Conservation (phyloP, 2,797 vertebrate species). For the Eremophila alpestris region DNA sequence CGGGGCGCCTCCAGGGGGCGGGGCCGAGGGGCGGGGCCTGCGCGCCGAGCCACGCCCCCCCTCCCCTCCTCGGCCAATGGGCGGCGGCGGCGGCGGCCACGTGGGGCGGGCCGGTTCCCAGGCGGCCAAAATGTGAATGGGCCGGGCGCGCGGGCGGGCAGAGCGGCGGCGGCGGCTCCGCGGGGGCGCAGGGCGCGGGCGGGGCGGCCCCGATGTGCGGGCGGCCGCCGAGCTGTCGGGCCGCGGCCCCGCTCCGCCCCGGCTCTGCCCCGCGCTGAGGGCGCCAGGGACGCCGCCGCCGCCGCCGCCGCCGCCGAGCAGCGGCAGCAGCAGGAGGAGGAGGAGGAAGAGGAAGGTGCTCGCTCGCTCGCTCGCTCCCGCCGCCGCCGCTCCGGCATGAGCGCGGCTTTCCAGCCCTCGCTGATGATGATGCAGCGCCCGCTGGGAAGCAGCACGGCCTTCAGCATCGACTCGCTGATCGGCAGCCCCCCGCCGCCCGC, state of each 20-base stretch:
- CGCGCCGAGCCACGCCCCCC: accelerated
- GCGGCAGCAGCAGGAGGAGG: neutral
- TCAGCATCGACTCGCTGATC: constrained; percentile 97
- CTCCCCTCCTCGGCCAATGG: constrained; percentile 34
- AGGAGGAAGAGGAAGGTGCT: neutral
- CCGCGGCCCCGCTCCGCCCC: constrained; percentile 9
- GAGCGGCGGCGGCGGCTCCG: neutral
- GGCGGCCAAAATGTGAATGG: constrained; percentile 83
- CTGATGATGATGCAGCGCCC: constrained; percentile 98
- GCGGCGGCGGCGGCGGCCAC: constrained; percentile 27
- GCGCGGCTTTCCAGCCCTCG: constrained; percentile 88
- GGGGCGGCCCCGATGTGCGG: constrained; percentile 3
- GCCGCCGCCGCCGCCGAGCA: neutral
- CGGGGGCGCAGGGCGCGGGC: neutral
- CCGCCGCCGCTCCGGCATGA: constrained; percentile 76
- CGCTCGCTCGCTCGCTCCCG: neutral
- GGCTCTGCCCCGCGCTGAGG: neutral
- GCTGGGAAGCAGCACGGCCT: constrained; percentile 91
- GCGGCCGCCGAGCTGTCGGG: neutral
- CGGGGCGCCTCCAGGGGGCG: too few species aligned
- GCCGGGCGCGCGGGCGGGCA: constrained; percentile 82
- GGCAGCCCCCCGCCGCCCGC: constrained; percentile 90
- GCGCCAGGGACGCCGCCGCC: neutral
- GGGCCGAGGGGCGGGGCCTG: neutral
- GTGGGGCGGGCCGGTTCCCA: constrained; percentile 64